Conservation (phyloP, 2,797 vertebrate species). For the Mico argentatus region DNA sequence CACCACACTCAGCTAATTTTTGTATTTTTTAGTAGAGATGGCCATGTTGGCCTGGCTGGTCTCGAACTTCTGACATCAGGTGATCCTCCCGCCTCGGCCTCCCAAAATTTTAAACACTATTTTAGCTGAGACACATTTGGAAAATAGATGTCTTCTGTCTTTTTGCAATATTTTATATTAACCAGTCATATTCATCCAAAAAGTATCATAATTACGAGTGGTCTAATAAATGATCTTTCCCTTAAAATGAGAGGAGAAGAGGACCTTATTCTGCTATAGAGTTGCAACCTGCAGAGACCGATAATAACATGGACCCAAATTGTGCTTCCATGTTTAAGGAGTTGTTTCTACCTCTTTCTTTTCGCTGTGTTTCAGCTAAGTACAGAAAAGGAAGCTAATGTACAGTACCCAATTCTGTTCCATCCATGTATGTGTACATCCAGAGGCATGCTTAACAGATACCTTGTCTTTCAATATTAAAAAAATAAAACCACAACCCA, state of each 20-base stretch:
- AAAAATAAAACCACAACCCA: not conserved
- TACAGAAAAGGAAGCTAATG: not conserved
- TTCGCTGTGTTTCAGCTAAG: not conserved
- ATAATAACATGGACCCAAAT: not conserved
- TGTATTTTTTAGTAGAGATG: not conserved
- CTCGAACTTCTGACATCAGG: not conserved
- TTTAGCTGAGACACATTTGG: constrained; percentile 3
- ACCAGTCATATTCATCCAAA: not conserved
- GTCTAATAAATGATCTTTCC: constrained; percentile 10
- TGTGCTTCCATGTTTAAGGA: not conserved
- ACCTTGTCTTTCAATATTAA: constrained; percentile 48
- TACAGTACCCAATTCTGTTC: not conserved
- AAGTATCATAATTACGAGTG: not conserved
- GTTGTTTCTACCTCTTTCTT: not conserved
- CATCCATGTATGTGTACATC: not conserved
- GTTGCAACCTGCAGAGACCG: not conserved
- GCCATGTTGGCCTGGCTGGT: not conserved
- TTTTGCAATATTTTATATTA: constrained; percentile 33
- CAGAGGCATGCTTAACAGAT: not conserved
- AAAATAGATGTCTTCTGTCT: not conserved
- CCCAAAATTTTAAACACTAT: not conserved
- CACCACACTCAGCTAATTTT: not conserved
- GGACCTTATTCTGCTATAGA: not conserved
- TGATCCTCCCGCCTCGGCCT: not conserved
- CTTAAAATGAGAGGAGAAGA: not conserved